Conservation (phyloP, 2,113 vertebrate genomes). For the Laticauda colubrina region DNA sequence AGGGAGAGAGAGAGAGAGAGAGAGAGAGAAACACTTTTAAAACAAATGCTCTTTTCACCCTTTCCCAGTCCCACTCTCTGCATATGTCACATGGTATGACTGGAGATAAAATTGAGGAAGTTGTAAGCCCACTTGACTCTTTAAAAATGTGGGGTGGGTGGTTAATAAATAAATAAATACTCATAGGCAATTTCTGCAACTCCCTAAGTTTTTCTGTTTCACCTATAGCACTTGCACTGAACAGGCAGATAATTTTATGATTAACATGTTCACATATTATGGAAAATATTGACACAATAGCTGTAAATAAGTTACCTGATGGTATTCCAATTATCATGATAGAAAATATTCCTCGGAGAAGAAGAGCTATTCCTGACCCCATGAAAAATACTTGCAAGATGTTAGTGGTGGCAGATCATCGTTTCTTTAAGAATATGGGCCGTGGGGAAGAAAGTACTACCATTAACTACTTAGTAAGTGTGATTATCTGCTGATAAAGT, state of each 20-base stretch:
- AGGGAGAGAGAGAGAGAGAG: background rate
- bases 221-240: background rate
- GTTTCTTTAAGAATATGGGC: slow-evolving; percentile 93
- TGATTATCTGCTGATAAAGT: background rate
- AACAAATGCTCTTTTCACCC: background rate
- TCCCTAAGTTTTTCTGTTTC: background rate
- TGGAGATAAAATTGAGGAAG: background rate
- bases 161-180: background rate
- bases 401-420: slow-evolving; percentile 94
- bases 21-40: background rate
- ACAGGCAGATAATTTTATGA: background rate
- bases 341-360: slow-evolving; percentile 74
- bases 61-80: background rate
- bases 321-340: slow-evolving; percentile 49
- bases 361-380: slow-evolving; percentile 69
- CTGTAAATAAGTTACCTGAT: slow-evolving; percentile 40
- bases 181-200: background rate
- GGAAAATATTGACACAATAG: slow-evolving; percentile 9
- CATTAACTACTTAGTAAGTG: slow-evolving; percentile 90
- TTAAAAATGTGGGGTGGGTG: background rate
- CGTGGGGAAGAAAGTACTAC: slow-evolving; percentile 93
- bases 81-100: background rate
- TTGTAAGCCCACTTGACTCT: background rate
- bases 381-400: slow-evolving; percentile 91
- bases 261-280: background rate